Evolutionary conservation across 2,797 vertebrate species (phyloP), one percentile per base, ranked within the genome.

Genomic region (Myotis vivesi): DNA sequence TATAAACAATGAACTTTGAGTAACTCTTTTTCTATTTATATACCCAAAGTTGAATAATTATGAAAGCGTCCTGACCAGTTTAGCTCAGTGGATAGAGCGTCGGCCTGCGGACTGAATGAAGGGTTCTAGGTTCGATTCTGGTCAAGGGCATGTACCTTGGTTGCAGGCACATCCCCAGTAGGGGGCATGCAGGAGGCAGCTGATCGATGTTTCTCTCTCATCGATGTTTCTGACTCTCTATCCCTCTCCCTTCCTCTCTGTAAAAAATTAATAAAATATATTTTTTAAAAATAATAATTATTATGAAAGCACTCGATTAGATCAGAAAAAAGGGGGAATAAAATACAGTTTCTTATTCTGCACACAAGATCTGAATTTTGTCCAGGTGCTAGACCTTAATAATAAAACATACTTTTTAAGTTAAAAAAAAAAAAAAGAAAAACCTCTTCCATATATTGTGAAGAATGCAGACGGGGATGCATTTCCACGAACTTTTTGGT

Each of bases 331-430:
- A 91, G 1, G 57, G 33, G 36, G 90, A 95, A 87, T 19, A 80
- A 84, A 30, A 59, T 46, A 28, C 2, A 87, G 5, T 76, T 66
- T 88, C 75, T 83, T 90, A 64, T 57, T 89, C 76, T 15, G 57
- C 83, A 69, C 73, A 93, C 33, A 82, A 55, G 72, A 92, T 94
- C 55, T 92, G 62, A 72, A 80, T 95, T 97, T 95, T 87, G n/a
- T 87, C 64, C 16, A n/a, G 89, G 55, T 91, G 36, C 86, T 83
- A 76, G 59, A 71, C 66, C 25, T 82, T 87, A 79, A 38, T 94
- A 89, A 90, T 93, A 93, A 73, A 95, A n/a, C 89, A 53, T n/a
- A 62, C 13, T 86, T 95, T 94, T 96, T 95, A 75, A 93, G 69
- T 77, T 94, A 11, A 28, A 28, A 28, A 59, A 59, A 59, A 12